Evolutionary conservation across 2,888 invertebrate species (phyloP), one percentile per base, ranked within the genome.

Genomic region (Aspidapion aeneum): DNA sequence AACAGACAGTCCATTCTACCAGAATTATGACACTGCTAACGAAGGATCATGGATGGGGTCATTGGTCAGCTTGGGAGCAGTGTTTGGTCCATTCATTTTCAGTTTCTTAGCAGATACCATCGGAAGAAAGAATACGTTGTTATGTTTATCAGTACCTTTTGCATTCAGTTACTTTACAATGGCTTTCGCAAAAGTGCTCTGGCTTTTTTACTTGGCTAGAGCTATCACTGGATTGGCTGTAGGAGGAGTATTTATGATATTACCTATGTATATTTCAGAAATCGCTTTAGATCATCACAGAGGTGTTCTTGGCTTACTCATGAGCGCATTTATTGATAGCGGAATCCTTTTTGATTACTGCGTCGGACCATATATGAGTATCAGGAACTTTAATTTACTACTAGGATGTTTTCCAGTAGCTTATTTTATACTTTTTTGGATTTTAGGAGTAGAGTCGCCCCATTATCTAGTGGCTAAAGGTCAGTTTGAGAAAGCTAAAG

Each of bases 231-330:
- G 92, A 55, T 72, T 89, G 0, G 86, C 85, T 0, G 84, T 88
- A 0, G 90, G 90, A 0, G 86, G 89, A 73, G 80, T 87, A 16
- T 90, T 89, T 80, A 87, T 90, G 0, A 86, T 89, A 1, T 85
- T 89, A 0, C 93, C 95, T 0, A 91, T 94, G 86, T 96, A 95
- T 79, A 87, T 94, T 64, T 91, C 92, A 51, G 96, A 96, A 79
- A 90, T 94, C 55, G 86, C 94, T 2, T 89, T 91, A 82, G 88
- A 90, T 64, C 87, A 89, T 21, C 85, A 89, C n/a, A 83, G 96
- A 67, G 95, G 95, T 0, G 87, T 90, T 0, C 81, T 95, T 0
- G 94, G 94, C 1, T 90, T 94, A 0, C 87, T 91, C 64, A 86
- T 94, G 72, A 91, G 92, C 73, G 82, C 88, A 52, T 90, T 91